Percentiles rank a stretch among this genome's conserved stretches.
These are phyloP conservation scores for Cirrhinus molitorella DNA, from an alignment of 2,797 vertebrate species.

Conservation along the genomic window DNA sequence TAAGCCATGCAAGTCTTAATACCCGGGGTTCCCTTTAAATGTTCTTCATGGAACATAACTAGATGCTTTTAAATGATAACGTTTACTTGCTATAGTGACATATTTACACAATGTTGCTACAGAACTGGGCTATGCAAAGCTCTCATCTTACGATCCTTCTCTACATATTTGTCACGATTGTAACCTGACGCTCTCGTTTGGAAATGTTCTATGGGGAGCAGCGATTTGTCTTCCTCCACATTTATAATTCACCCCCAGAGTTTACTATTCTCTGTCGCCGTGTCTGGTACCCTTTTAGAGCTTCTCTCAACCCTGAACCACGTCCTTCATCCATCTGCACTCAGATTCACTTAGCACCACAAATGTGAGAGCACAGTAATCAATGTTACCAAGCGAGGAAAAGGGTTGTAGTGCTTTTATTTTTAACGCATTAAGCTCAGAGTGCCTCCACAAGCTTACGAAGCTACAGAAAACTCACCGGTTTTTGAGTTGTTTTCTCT, in stretches of 20 bases:
- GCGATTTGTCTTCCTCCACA: slow-evolving; percentile 28
- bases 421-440: slow-evolving; percentile 46
- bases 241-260: slow-evolving; percentile 43
- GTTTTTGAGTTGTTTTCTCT: neutral
- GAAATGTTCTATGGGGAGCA: slow-evolving; percentile 31
- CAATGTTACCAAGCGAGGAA: slow-evolving; percentile 38
- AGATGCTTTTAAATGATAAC: no score
- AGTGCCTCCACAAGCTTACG: slow-evolving; percentile 14
- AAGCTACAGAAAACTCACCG: slow-evolving; percentile 14
- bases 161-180: neutral
- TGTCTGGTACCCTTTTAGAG: slow-evolving; percentile 33
- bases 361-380: slow-evolving; percentile 48
- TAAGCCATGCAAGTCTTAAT: no score
- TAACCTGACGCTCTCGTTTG: neutral
- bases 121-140: neutral
- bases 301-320: slow-evolving; percentile 29
- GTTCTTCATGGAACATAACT: no score
- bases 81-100: no score
- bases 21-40: no score
- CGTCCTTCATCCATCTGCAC: slow-evolving; percentile 43
- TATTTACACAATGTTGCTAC: neutral
- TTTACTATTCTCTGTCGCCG: slow-evolving; percentile 25
- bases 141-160: neutral
- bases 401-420: neutral
- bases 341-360: slow-evolving; percentile 43